Conservation (phyloP, 2,113 vertebrate species). For the Saccopteryx leptura region DNA sequence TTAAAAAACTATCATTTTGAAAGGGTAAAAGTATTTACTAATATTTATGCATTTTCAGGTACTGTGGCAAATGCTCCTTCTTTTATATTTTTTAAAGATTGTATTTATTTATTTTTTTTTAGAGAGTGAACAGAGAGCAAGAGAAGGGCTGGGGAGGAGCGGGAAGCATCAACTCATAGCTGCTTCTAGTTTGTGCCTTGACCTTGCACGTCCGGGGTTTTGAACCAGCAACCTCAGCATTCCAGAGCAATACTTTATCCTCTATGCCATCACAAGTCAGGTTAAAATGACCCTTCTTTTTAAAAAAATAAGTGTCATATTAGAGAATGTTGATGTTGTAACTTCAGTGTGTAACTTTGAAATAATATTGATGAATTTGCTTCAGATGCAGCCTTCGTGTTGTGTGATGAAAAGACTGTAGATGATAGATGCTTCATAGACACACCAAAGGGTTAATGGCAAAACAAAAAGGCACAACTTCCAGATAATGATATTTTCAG, state of each 20-base stretch:
- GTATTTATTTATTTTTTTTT: no score
- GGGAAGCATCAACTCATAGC: no score
- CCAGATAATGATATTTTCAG: constrained; percentile 31
- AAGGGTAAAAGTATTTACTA: neutral
- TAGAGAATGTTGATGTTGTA: constrained; percentile 5
- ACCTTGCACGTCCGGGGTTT: no score
- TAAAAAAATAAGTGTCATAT: constrained; percentile 47
- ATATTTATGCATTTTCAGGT: constrained; percentile 30
- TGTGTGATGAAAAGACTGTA: constrained; percentile 36
- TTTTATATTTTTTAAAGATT: neutral
- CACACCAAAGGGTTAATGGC: neutral
- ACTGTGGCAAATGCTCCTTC: neutral
- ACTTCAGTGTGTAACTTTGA: constrained; percentile 20
- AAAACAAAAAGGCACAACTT: neutral
- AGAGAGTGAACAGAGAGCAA: no score
- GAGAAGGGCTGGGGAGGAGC: no score
- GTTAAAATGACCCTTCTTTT: neutral
- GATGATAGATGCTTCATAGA: neutral
- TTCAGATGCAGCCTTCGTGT: neutral
- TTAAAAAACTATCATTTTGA: constrained; percentile 23
- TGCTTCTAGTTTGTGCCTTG: no score
- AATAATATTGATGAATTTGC: constrained; percentile 13
- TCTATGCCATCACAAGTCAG: no score
- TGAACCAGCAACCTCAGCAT: no score
- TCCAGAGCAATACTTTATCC: no score